Evolutionary conservation across 1,140 invertebrate species (phyloP).

Genomic region (Cecropterus lyciades): DNA sequence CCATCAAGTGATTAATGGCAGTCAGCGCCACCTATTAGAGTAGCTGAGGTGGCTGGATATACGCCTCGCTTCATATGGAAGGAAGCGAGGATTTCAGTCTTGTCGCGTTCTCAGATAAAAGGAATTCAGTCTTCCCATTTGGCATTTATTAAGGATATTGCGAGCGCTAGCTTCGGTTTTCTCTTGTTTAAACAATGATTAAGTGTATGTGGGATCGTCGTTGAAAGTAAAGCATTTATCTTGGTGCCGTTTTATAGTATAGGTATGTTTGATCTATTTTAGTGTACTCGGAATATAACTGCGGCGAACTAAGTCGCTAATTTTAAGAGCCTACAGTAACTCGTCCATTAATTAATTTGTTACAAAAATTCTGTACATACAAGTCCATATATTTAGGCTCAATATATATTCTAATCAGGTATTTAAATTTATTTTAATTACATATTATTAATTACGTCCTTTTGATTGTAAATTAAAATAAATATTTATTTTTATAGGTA

Average conservation of each 20-base stretch:
- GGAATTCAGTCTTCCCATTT: slow-evolving; percentile 27
- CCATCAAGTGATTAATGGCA: slow-evolving; percentile 71
- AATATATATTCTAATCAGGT: too few relatives aligned
- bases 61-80: slow-evolving; percentile 59
- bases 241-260: background rate
- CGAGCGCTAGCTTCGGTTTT: slow-evolving; percentile 21
- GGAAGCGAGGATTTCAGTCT: slow-evolving; percentile 55
- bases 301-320: too few relatives aligned
- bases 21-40: slow-evolving; percentile 66
- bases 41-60: slow-evolving; percentile 57
- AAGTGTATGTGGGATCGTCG: slow-evolving; percentile 12
- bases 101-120: slow-evolving; percentile 42
- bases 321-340: too few relatives aligned
- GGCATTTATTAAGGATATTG: slow-evolving; percentile 35
- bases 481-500: too few relatives aligned
- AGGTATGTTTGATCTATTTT: too few relatives aligned
- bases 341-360: too few relatives aligned
- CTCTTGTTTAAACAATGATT: slow-evolving; percentile 33
- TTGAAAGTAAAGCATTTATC: slow-evolving; percentile 23
- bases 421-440: too few relatives aligned
- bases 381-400: too few relatives aligned
- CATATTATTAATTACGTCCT: too few relatives aligned
- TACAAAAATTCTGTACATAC: too few relatives aligned
- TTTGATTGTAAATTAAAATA: too few relatives aligned
- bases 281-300: too few relatives aligned